These are phyloP conservation scores for Periparus ater DNA, from an alignment of 2,797 vertebrate genomes.

Conservation along the genomic window DNA sequence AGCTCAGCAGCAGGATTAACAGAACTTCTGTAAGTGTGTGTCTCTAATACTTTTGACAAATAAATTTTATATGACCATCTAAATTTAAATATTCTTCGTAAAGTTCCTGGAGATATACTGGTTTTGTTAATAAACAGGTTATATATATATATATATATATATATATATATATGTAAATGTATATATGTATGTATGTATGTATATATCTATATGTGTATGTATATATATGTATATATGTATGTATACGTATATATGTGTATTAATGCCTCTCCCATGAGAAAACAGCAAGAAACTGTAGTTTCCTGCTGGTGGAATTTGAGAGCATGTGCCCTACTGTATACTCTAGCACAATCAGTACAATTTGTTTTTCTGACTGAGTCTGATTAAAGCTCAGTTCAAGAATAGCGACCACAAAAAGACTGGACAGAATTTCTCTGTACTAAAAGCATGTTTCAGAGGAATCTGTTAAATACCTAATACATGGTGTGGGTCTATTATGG, in stretches of 20 bases:
- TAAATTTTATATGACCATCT: background rate
- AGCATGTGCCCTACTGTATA: background rate
- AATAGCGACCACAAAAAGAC: background rate
- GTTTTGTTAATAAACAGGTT: background rate
- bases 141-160: background rate
- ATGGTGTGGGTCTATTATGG: background rate
- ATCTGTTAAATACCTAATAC: background rate
- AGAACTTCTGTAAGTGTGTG: background rate
- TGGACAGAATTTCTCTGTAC: background rate
- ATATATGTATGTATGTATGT: accelerated
- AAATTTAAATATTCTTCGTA: background rate
- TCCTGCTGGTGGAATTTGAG: background rate
- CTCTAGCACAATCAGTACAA: background rate
- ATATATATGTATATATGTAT: background rate
- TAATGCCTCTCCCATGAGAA: background rate
- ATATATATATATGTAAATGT: background rate
- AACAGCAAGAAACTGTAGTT: background rate
- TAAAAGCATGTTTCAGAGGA: background rate
- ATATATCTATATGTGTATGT: background rate
- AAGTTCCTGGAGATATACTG: background rate
- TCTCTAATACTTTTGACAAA: background rate
- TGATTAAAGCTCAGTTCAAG: background rate
- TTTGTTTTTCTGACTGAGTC: background rate
- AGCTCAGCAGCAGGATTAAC: background rate
- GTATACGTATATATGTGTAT: background rate